Percentiles rank a stretch among this genome's conserved stretches.
Evolutionary conservation across 2,113 vertebrate genomes (phyloP).

Genomic region (Gobius niger): DNA sequence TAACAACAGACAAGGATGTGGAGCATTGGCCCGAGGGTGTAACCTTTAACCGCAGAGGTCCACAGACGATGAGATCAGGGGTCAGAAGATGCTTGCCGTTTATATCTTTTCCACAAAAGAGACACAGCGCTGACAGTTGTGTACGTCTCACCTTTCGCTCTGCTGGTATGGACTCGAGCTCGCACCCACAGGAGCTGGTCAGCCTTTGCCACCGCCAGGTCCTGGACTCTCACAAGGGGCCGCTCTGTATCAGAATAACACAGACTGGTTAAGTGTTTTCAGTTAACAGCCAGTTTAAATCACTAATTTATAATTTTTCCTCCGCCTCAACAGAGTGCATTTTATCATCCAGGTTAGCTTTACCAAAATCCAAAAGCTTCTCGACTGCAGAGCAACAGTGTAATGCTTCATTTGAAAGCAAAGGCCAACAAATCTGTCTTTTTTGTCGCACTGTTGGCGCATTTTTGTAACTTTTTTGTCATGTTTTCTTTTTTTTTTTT

Average conservation of each 20-base stretch:
- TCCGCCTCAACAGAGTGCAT: too few species aligned
- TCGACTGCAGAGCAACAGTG: too few species aligned
- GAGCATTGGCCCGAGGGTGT: conserved; percentile 32
- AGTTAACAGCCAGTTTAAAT: neutral
- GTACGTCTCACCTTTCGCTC: conserved; percentile 93
- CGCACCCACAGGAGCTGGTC: conserved; percentile 94
- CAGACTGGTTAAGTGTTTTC: neutral
- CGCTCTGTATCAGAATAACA: conserved; percentile 78
- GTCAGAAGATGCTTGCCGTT: conserved; percentile 16
- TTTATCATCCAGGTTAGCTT: too few species aligned
- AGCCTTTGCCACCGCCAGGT: conserved; percentile 85
- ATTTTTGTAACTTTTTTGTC: too few species aligned
- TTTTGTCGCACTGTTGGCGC: too few species aligned
- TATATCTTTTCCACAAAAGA: conserved; percentile 11
- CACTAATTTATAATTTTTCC: neutral
- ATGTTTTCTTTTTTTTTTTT: too few species aligned
- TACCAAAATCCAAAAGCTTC: too few species aligned
- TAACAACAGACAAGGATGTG: conserved; percentile 7
- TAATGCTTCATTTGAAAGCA: too few species aligned
- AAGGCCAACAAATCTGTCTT: too few species aligned
- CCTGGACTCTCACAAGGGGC: conserved; percentile 84
- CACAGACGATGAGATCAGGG: conserved; percentile 27
- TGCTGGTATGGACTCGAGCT: conserved; percentile 94
- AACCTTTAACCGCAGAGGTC: conserved; percentile 6
- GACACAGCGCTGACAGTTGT: neutral